Percentiles rank a stretch among this genome's conserved stretches.
phyloP scores from a whole-genome alignment of 2,888 invertebrate genomes.

The Galeopsomyia nigrocyanea region DNA sequence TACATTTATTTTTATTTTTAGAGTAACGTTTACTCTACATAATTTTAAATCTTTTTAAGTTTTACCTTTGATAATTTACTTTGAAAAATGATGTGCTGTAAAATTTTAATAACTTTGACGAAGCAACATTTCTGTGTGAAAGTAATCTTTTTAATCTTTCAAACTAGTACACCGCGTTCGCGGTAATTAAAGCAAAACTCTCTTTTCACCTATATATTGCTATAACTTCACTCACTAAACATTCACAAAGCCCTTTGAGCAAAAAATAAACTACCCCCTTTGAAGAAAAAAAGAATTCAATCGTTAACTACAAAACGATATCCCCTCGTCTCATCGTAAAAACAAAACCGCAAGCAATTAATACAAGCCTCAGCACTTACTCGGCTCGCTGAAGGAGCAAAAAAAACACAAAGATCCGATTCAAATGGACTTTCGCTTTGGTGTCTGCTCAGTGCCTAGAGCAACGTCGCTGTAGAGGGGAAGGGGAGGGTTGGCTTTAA shows the following conservation, averaged over 20 bases:
- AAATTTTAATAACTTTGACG: no score
- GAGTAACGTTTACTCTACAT: no score
- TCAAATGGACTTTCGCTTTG: constrained; percentile 19
- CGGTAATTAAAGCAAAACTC: background rate
- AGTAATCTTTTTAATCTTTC: background rate
- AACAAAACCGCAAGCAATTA: constrained; percentile 12
- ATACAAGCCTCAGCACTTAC: background rate
- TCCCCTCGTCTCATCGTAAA: background rate
- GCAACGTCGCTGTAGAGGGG: no score
- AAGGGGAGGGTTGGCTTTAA: constrained; percentile 11
- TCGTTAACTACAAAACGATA: background rate
- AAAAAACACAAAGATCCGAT: constrained; percentile 19
- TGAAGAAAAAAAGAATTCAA: background rate
- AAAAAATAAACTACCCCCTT: background rate
- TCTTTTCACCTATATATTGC: background rate
- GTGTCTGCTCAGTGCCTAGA: no score
- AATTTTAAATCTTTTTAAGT: no score
- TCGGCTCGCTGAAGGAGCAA: background rate
- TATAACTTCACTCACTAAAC: background rate
- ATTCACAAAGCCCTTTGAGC: background rate
- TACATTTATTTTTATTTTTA: no score
- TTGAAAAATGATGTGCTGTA: no score
- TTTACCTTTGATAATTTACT: no score
- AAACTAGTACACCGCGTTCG: background rate
- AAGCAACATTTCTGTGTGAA: no score